Percentiles rank a stretch among this genome's conserved stretches.
Evolutionary conservation across 2,797 vertebrate species (phyloP).

Genomic region (Staurois parvus): DNA sequence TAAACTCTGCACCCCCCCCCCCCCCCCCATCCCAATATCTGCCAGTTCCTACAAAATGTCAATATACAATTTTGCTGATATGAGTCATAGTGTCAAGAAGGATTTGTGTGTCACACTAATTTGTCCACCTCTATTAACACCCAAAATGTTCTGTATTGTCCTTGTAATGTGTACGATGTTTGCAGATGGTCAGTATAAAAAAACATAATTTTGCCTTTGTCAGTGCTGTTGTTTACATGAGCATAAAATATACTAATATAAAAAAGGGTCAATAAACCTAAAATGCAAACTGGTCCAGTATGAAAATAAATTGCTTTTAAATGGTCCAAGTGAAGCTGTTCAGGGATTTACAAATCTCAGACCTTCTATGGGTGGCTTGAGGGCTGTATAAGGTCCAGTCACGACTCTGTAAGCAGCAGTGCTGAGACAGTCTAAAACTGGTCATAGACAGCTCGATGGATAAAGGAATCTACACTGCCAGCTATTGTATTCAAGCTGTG

Average conservation of each 20-base stretch:
- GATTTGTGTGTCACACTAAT: neutral
- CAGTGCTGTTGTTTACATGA: constrained; percentile 56
- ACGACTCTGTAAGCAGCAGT: no score
- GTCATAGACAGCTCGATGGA: no score
- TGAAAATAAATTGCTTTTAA: neutral
- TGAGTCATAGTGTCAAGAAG: neutral
- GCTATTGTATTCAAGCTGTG: no score
- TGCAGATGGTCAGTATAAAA: constrained; percentile 67
- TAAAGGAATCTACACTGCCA: no score
- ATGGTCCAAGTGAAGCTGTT: no score
- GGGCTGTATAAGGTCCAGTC: no score
- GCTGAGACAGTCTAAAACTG: no score
- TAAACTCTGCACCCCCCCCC: neutral
- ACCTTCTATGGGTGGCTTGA: no score
- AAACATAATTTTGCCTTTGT: constrained; percentile 67
- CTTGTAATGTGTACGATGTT: constrained; percentile 67
- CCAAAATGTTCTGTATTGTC: constrained; percentile 68
- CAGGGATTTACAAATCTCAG: no score
- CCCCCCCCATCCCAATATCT: no score
- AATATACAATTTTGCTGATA: neutral
- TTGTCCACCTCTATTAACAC: neutral
- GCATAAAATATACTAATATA: neutral
- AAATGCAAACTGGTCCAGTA: neutral
- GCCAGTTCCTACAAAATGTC: neutral
- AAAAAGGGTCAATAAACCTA: neutral